phyloP scores from a whole-genome alignment of 2,888 invertebrate genomes.

The Synergus itoensis region DNA sequence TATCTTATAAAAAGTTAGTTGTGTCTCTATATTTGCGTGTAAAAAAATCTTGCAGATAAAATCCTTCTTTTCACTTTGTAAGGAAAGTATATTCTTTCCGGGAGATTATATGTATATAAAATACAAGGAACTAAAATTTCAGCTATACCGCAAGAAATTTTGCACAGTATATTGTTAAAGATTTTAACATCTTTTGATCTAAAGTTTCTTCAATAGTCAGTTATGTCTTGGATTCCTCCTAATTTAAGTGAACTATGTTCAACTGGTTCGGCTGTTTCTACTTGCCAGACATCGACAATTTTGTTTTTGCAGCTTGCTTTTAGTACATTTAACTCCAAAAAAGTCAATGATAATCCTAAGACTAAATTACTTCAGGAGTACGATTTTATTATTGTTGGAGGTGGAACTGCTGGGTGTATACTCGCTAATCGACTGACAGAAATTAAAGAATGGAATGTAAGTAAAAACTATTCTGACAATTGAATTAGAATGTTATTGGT shows the following conservation, averaged over 20 bases:
- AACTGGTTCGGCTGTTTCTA: constrained; percentile 80
- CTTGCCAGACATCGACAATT: constrained; percentile 81
- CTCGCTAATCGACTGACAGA: constrained; percentile 63
- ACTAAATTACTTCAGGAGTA: constrained; percentile 59
- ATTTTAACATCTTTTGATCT: neutral
- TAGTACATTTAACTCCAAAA: neutral
- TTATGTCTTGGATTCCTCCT: constrained; percentile 80
- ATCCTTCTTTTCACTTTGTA: too few species aligned
- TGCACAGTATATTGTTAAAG: neutral
- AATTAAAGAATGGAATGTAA: constrained; percentile 56
- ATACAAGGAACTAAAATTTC: too few species aligned
- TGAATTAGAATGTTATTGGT: neutral
- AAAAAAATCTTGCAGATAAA: too few species aligned
- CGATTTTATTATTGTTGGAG: constrained; percentile 79
- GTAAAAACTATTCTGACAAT: constrained; percentile 20
- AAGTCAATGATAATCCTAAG: neutral
- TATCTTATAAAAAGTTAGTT: too few species aligned
- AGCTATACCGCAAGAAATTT: constrained; percentile 34
- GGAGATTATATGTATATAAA: too few species aligned
- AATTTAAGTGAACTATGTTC: constrained; percentile 81
- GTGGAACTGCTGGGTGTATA: constrained; percentile 80
- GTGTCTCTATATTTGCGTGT: too few species aligned
- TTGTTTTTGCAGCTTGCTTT: constrained; percentile 81
- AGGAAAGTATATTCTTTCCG: too few species aligned
- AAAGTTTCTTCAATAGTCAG: constrained; percentile 46